phyloP scores from a whole-genome alignment of 2,113 vertebrate genomes.

The Galemys pyrenaicus region DNA sequence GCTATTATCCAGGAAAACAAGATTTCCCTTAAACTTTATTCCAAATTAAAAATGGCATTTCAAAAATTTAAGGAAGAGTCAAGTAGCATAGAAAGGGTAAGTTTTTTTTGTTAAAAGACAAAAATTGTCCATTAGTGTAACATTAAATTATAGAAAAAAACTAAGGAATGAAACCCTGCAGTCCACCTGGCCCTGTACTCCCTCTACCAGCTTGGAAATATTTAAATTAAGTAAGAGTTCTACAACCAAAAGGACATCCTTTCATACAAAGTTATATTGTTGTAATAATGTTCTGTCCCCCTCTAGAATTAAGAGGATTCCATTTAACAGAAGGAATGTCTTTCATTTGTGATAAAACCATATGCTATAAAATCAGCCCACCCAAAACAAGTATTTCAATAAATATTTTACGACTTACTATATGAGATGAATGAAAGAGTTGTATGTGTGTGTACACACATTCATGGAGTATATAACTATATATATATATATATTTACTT shows the following conservation, averaged over 20 bases:
- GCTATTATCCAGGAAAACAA: slow-evolving; percentile 79
- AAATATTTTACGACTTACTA: slow-evolving; percentile 12
- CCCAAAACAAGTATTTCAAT: background rate
- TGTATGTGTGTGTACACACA: background rate
- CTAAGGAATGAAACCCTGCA: background rate
- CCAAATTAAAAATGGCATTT: slow-evolving; percentile 79
- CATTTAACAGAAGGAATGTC: background rate
- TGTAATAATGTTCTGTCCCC: background rate
- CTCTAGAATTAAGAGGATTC: slow-evolving; percentile 11
- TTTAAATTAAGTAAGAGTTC: background rate
- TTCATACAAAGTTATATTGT: background rate
- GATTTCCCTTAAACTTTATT: slow-evolving; percentile 72
- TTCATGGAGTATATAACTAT: background rate
- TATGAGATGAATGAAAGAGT: slow-evolving; percentile 30
- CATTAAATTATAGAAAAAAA: background rate
- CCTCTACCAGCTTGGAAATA: background rate
- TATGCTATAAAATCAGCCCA: slow-evolving; percentile 5
- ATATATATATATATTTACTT: slow-evolving; percentile 1
- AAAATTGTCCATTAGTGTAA: slow-evolving; percentile 1
- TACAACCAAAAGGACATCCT: background rate
- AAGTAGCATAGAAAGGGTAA: slow-evolving; percentile 77
- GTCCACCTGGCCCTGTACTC: background rate
- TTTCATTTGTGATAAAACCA: slow-evolving; percentile 23
- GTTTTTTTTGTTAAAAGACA: slow-evolving; percentile 33
- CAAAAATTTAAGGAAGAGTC: slow-evolving; percentile 77